Percentiles rank a stretch among this genome's conserved stretches.
These are phyloP conservation scores for Botia almorhae DNA, from an alignment of 2,797 vertebrate genomes.

Conservation along the genomic window DNA sequence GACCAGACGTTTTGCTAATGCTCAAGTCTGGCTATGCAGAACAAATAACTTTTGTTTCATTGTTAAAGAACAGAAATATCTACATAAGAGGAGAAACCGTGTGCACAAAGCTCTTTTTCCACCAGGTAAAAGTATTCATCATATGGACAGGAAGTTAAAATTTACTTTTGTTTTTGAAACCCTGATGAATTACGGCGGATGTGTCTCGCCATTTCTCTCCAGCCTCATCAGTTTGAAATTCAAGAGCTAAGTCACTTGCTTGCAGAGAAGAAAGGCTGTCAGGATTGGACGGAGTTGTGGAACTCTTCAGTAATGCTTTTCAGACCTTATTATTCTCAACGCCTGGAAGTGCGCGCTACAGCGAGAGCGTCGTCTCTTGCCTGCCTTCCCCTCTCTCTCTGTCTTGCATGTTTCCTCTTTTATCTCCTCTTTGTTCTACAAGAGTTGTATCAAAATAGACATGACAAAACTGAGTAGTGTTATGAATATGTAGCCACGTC, in stretches of 20 bases:
- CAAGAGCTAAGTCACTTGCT: constrained; percentile 32
- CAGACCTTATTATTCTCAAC: constrained; percentile 57
- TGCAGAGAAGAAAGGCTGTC: constrained; percentile 47
- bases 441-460: constrained; percentile 54
- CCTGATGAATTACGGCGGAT: neutral
- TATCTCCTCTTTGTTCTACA: constrained; percentile 60
- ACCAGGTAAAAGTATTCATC: neutral
- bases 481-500: constrained; percentile 39
- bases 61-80: too few species aligned
- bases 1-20: too few species aligned
- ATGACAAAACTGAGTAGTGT: constrained; percentile 48
- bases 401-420: constrained; percentile 52
- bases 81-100: too few species aligned
- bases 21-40: too few species aligned
- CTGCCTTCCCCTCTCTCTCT: constrained; percentile 32
- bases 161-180: constrained; percentile 21
- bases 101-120: neutral
- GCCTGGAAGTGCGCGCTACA: constrained; percentile 48
- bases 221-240: constrained; percentile 31
- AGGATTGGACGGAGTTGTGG: constrained; percentile 54
- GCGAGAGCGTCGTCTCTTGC: constrained; percentile 31
- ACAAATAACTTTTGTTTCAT: too few species aligned
- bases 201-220: neutral
- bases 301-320: constrained; percentile 57
- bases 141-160: neutral